Conservation (phyloP, 1,140 invertebrate species). For the Zaprionus inermis region DNA sequence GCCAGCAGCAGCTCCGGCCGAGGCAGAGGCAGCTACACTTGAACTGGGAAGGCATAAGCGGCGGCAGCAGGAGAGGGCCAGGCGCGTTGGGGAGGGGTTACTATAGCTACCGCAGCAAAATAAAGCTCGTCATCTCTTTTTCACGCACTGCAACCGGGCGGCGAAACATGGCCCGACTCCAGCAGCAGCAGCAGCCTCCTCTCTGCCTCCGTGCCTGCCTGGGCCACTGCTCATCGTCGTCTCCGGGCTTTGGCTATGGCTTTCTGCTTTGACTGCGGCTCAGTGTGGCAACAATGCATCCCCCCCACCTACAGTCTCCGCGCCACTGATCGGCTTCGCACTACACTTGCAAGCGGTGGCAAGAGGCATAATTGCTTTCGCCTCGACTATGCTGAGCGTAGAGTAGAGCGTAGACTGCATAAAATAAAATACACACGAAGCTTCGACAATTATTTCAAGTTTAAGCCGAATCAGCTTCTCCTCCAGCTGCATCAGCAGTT, state of each 20-base stretch:
- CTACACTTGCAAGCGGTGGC: slow-evolving; percentile 32
- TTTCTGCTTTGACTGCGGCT: slow-evolving; percentile 28
- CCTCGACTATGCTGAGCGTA: slow-evolving; percentile 28
- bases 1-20: slow-evolving; percentile 57
- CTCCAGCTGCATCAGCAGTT: slow-evolving; percentile 1
- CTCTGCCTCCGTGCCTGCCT: slow-evolving; percentile 26
- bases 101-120: slow-evolving; percentile 66
- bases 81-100: slow-evolving; percentile 37
- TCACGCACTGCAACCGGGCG: slow-evolving; percentile 49
- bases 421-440: not conserved
- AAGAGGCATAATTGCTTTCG: slow-evolving; percentile 42
- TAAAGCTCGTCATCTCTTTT: slow-evolving; percentile 65
- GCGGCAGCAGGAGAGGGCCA: not conserved
- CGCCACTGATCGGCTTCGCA: slow-evolving; percentile 25
- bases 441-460: slow-evolving; percentile 5
- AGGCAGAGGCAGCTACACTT: slow-evolving; percentile 50
- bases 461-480: slow-evolving; percentile 22
- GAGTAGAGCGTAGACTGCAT: not conserved
- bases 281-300: slow-evolving; percentile 10
- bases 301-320: not conserved
- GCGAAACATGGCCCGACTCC: slow-evolving; percentile 8
- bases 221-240: slow-evolving; percentile 20
- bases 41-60: slow-evolving; percentile 30
- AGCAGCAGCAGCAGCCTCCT: not conserved
- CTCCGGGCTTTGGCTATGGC: slow-evolving; percentile 18